These are phyloP conservation scores for Scyliorhinus canicula DNA, from an alignment of 2,797 vertebrate genomes.

Conservation along the genomic window DNA sequence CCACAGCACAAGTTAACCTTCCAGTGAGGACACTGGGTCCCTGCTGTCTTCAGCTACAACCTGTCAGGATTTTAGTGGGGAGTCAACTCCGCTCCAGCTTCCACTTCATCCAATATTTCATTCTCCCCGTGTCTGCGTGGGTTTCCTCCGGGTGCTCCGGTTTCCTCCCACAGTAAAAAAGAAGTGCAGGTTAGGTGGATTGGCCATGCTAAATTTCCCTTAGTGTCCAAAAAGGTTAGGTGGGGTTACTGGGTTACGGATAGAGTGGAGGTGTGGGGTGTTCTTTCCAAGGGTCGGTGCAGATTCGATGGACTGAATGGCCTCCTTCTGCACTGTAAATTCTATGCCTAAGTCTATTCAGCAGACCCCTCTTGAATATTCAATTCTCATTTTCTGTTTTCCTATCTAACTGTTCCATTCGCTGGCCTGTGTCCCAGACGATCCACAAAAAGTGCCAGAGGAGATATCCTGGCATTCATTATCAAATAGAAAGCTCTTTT, in stretches of 20 bases:
- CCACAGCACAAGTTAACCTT: not conserved
- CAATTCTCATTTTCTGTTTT: not conserved
- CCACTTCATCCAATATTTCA: not conserved
- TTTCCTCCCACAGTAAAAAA: no score
- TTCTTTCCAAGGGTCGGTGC: no score
- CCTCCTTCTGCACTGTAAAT: no score
- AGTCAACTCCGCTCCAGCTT: not conserved
- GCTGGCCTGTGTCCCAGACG: not conserved
- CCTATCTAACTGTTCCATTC: not conserved
- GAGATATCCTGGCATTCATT: not conserved
- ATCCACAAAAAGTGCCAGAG: not conserved
- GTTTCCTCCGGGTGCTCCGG: no score
- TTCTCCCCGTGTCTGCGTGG: no score
- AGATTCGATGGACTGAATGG: no score
- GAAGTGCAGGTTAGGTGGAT: no score
- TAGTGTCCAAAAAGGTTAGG: no score
- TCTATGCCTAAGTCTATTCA: no score
- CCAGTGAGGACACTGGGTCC: not conserved
- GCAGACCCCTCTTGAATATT: not conserved
- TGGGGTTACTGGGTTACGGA: no score
- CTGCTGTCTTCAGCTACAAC: not conserved
- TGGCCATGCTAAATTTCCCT: no score
- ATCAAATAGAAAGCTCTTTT: not conserved
- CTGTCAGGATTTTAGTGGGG: not conserved
- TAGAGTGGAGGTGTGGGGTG: no score